These are phyloP conservation scores for Ormyrus labotus DNA, from an alignment of 2,888 invertebrate genomes.

Conservation along the genomic window DNA sequence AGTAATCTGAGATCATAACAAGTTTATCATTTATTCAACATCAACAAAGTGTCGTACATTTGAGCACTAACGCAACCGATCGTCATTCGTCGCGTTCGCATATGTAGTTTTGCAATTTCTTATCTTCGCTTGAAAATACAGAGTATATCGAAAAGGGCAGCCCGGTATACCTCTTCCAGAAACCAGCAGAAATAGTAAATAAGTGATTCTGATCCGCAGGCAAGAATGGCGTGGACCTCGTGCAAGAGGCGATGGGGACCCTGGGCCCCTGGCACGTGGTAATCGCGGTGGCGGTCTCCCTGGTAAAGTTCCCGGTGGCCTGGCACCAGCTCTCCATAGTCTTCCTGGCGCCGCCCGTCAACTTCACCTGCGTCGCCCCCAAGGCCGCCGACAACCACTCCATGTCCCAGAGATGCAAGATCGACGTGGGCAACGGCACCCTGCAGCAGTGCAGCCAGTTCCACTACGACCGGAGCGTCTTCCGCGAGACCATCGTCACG, in stretches of 20 bases:
- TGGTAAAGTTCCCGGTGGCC: slow-evolving; percentile 79
- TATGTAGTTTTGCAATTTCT: no score
- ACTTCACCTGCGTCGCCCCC: slow-evolving; percentile 75
- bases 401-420: slow-evolving; percentile 59
- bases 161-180: no score
- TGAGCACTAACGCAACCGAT: no score
- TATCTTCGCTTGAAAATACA: no score
- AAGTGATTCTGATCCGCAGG: neutral
- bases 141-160: no score
- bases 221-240: slow-evolving; percentile 66
- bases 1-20: no score
- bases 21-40: no score
- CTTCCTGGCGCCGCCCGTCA: slow-evolving; percentile 78
- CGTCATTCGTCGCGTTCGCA: no score
- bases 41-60: no score
- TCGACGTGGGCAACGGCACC: slow-evolving; percentile 65
- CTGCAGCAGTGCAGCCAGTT: slow-evolving; percentile 67
- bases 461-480: slow-evolving; percentile 79
- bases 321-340: slow-evolving; percentile 79
- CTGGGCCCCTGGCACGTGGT: slow-evolving; percentile 79
- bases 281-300: slow-evolving; percentile 76
- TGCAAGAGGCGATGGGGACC: slow-evolving; percentile 77
- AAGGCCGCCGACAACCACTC: slow-evolving; percentile 58
- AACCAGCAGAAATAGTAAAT: no score
- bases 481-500: slow-evolving; percentile 81